phyloP scores from a whole-genome alignment of 2,113 vertebrate genomes.

The Poecilia latipinna region DNA sequence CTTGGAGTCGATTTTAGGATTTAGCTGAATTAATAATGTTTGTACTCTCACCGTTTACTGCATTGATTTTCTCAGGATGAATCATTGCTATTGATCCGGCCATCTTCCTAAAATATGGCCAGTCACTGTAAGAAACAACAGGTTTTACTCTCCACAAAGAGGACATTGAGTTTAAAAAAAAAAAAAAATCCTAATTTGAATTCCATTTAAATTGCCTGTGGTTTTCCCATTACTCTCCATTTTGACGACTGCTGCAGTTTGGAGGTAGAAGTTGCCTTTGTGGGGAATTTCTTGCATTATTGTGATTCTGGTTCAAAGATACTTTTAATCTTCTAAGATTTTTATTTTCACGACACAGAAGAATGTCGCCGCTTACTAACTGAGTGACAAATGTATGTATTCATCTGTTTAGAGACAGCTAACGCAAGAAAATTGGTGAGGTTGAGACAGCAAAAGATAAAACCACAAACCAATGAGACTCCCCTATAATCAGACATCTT shows the following conservation, averaged over 20 bases:
- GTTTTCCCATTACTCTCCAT: slow-evolving; percentile 46
- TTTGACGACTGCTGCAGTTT: slow-evolving; percentile 17
- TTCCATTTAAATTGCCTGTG: slow-evolving; percentile 20
- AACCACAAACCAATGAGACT: neutral
- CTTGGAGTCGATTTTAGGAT: slow-evolving; percentile 20
- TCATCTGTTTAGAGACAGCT: no score
- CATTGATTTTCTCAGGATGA: slow-evolving; percentile 42
- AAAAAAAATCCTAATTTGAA: slow-evolving; percentile 24
- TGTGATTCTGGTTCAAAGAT: neutral
- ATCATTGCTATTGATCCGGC: slow-evolving; percentile 43
- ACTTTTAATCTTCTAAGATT: neutral
- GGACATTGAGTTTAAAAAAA: neutral
- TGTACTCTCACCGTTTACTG: slow-evolving; percentile 18
- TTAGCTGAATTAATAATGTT: slow-evolving; percentile 23
- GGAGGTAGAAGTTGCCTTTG: neutral
- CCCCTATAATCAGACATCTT: neutral
- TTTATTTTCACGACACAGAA: neutral
- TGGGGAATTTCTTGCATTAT: neutral
- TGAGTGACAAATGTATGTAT: no score
- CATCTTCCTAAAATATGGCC: slow-evolving; percentile 46
- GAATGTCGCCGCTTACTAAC: neutral
- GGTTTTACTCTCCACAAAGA: slow-evolving; percentile 36
- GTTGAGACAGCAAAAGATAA: neutral
- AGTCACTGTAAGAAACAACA: slow-evolving; percentile 50
- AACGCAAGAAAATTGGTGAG: neutral